Base-by-base conservation (phyloP, 2,888 invertebrate species). In the Drosophila kuntzei region DNA sequence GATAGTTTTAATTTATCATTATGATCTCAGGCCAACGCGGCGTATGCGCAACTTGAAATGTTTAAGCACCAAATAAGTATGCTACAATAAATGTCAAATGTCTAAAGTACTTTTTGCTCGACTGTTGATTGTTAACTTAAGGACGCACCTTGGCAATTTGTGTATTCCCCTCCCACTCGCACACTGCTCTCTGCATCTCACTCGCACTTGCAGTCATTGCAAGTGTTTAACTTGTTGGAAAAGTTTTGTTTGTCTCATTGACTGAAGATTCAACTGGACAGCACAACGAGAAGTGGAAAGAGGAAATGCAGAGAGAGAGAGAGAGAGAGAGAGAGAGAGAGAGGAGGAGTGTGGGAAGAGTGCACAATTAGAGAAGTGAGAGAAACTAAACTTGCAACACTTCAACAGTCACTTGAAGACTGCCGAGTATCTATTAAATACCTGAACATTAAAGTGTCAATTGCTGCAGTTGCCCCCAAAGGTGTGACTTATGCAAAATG, bases 401-500 rank as follows among this genome's bases (percentile, higher is more conserved):
- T 54, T 16, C 29, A 55, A 39, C 29, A 50, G 39, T 9, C 70
- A 65, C 65, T 74, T 37, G 14, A 37, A 54, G 20, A 27, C n/a
- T 27, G 27, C 27, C 7, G 50, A 68, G 29, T 51, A 76, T 59
- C 76, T 65, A 58, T 50, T 37, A 39, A 61, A 63, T 51, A 63
- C 54, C 41, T 64, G 54, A 61, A 14, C 36, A 37, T 76, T 61
- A 58, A 76, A 85, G 64, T 63, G 62, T 59, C 57, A 61, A 66
- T 68, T 69, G 62, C 66, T 65, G 14, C 36, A 62, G 32, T 32
- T 47, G 66, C 59, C 64, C 64, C 60, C 44, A 25, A 36, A 64
- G 70, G 79, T 76, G 50, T 54, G 49, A 67, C 58, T 67, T 86
- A 66, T 73, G 61, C 59, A 68, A 65, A 79, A 53, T 51, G 25